phyloP scores from a whole-genome alignment of 2,113 vertebrate species.

The Pachycephala philippinensis region DNA sequence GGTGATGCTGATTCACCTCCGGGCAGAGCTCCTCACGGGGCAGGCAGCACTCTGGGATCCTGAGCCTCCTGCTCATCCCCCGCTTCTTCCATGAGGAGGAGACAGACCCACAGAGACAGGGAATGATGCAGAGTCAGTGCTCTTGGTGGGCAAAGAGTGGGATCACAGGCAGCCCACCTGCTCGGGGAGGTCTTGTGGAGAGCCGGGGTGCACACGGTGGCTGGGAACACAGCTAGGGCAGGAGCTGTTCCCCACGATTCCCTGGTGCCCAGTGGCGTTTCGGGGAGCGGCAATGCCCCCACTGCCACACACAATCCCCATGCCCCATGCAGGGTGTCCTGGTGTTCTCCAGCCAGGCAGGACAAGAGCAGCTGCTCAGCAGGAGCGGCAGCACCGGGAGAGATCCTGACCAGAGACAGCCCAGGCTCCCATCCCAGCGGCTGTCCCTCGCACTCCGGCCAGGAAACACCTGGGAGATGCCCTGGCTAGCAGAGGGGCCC shows the following conservation, averaged over 20 bases:
- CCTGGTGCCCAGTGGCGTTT: background rate
- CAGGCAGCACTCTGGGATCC: background rate
- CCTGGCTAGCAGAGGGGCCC: background rate
- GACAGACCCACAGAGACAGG: background rate
- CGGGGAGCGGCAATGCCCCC: background rate
- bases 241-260: background rate
- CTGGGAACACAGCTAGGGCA: fast-evolving
- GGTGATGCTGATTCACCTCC: background rate
- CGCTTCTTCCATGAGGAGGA: background rate
- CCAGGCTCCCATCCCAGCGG: background rate
- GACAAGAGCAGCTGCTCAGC: background rate
- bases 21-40: background rate
- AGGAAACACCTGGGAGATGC: background rate
- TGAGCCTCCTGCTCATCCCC: background rate
- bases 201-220: fast-evolving
- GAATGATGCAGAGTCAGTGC: background rate
- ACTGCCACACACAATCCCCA: fast-evolving
- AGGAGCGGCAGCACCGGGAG: background rate
- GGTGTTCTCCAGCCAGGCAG: background rate
- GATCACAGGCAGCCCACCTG: background rate
- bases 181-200: background rate
- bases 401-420: background rate
- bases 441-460: fast-evolving
- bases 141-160: background rate
- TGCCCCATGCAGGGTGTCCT: fast-evolving